A percentile compares a stretch with the other conserved stretches of the same genome.
Evolutionary conservation across 1,140 invertebrate species (phyloP).

Genomic region (Papilio xuthus): DNA sequence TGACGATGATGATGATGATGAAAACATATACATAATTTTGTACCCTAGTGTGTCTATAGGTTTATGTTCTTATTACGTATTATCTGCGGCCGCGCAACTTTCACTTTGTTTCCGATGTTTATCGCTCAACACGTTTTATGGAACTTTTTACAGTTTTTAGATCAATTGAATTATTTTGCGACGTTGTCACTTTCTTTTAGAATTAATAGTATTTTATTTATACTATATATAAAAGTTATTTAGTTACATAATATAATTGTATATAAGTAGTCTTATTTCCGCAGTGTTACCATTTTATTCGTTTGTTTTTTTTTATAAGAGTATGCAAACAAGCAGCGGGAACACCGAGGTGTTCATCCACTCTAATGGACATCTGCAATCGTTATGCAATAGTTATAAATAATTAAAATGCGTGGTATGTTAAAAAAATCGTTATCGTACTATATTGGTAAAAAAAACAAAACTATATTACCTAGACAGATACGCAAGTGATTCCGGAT

Average conservation of each 20-base stretch:
- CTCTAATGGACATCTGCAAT: no score
- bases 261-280: not conserved
- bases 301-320: no score
- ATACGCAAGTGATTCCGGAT: no score
- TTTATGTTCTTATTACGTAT: not conserved
- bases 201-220: not conserved
- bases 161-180: conserved; percentile 8
- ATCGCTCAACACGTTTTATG: not conserved
- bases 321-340: no score
- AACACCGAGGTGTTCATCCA: no score
- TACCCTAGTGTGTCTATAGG: not conserved
- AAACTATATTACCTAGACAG: no score
- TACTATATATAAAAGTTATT: not conserved
- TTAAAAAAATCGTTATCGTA: no score
- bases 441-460: no score
- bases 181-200: conserved; percentile 16
- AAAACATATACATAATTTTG: no score
- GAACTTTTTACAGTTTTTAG: not conserved
- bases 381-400: no score
- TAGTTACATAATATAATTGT: not conserved
- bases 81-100: conserved; percentile 10
- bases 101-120: conserved; percentile 16
- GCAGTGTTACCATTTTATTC: not conserved
- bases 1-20: no score
- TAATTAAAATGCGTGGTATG: no score